A percentile compares a stretch with the other conserved stretches of the same genome.
These are phyloP conservation scores for Perognathus longimembris DNA, from an alignment of 2,113 vertebrate genomes.

Conservation along the genomic window DNA sequence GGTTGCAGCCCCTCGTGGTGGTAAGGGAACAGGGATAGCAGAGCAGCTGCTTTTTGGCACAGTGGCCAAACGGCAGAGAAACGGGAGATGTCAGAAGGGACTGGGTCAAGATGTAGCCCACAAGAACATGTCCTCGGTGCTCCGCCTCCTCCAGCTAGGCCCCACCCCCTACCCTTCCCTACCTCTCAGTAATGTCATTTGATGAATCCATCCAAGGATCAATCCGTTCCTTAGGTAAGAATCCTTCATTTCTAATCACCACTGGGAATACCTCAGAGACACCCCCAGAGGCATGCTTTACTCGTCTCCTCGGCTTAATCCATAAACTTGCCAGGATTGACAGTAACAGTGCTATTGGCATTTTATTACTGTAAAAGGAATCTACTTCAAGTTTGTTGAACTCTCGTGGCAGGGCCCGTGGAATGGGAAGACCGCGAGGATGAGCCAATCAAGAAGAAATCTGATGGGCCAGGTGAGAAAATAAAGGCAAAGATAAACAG, in stretches of 20 bases:
- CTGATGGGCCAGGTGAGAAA: conserved; percentile 89
- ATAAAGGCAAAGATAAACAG: not conserved
- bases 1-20: not conserved
- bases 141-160: too few species aligned
- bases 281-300: too few species aligned
- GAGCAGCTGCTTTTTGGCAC: not conserved
- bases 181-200: too few species aligned
- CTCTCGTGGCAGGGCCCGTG: conserved; percentile 77
- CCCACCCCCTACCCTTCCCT: too few species aligned
- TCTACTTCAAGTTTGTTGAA: not conserved
- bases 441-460: conserved; percentile 88
- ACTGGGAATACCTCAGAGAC: too few species aligned
- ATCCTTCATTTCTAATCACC: too few species aligned
- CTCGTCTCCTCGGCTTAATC: not conserved
- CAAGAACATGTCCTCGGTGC: too few species aligned
- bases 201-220: too few species aligned
- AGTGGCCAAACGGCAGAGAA: not conserved
- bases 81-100: not conserved
- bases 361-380: not conserved
- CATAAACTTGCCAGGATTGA: not conserved
- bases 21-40: too few species aligned
- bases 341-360: not conserved
- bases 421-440: conserved; percentile 87
- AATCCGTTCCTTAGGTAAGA: too few species aligned
- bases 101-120: too few species aligned